These are phyloP conservation scores for Drosophila hawaiiensis DNA, from an alignment of 2,888 invertebrate genomes.

Conservation along the genomic window DNA sequence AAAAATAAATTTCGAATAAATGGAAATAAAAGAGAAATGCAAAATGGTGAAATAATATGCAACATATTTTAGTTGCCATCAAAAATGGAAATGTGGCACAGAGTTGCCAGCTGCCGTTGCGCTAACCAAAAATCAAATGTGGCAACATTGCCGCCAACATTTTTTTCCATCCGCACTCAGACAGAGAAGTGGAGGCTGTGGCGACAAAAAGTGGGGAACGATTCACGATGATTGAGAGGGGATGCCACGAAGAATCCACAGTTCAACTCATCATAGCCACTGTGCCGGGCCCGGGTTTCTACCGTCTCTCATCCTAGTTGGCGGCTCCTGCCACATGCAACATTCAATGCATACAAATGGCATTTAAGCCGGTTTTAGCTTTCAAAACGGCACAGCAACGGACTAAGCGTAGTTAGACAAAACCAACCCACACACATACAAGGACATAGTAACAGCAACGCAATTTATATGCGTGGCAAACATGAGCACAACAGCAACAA, in stretches of 20 bases:
- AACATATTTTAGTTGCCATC: conserved; percentile 70
- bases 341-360: conserved; percentile 84
- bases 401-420: conserved; percentile 66
- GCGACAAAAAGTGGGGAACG: not conserved
- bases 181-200: not conserved
- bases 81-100: conserved; percentile 45
- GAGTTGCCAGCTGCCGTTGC: conserved; percentile 62
- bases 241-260: conserved; percentile 27
- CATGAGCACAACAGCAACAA: conserved; percentile 48
- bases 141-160: conserved; percentile 56
- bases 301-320: conserved; percentile 35
- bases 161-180: not conserved
- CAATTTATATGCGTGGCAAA: conserved; percentile 80
- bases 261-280: conserved; percentile 43
- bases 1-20: conserved; percentile 69
- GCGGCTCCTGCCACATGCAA: conserved; percentile 62
- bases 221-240: conserved; percentile 3
- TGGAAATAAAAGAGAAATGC: conserved; percentile 67
- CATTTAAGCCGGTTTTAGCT: conserved; percentile 80
- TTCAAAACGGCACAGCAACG: conserved; percentile 62
- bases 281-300: conserved; percentile 13
- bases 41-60: conserved; percentile 67
- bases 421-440: conserved; percentile 23
- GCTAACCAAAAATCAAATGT: conserved; percentile 56
- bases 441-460: conserved; percentile 47